Evolutionary conservation across 2,113 vertebrate species (phyloP), one percentile per base, ranked within the genome.

Genomic region (Anarhynchus alexandrinus): DNA sequence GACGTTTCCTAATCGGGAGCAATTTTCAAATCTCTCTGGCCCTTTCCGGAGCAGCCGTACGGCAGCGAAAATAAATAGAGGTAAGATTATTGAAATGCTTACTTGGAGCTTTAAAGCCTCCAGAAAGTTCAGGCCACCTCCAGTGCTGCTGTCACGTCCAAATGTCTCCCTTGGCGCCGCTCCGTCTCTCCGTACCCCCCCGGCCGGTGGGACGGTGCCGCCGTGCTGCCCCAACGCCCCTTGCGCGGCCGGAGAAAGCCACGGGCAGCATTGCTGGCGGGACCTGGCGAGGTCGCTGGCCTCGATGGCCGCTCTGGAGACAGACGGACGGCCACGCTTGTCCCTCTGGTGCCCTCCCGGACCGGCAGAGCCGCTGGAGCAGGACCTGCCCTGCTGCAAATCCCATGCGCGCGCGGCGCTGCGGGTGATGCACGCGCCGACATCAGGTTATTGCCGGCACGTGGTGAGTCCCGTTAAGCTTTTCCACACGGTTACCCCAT

Each of bases 301-400:
- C 30, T 34, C 9, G 2, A 18, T 13, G 55, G 55, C 36, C 36
- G 5, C 11, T 18, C 36, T 30, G 6, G 30, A 49, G 55, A 42
- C 55, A 42, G 18, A 9, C 1, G 4, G 52, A 6, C 0, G 2
- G 55, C 66, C 66, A 23, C 4, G 3, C 45, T 42, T 4, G 0
- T 9, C 55, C 7, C 0, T 2, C 55, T 10, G 36, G 30, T 51
- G 66, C 66, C 18, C n/a, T n/a, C 43, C 66, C 2, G 18, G 22
- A 10, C 0, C 3, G 54, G 3, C 79, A 32, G 79, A 82, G 42
- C 79, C 38, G 64, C 34, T 12, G 65, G 43, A 69, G n/a, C 45
- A 22, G 36, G 36, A 42, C 36, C 36, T 27, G 43, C n/a, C 54
- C 29, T 17, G 66, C n/a, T 22, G 70, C 82, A 30, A 43, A 73